Evolutionary conservation across 2,888 invertebrate species (phyloP).

Genomic region (Scrobipalpa costella): DNA sequence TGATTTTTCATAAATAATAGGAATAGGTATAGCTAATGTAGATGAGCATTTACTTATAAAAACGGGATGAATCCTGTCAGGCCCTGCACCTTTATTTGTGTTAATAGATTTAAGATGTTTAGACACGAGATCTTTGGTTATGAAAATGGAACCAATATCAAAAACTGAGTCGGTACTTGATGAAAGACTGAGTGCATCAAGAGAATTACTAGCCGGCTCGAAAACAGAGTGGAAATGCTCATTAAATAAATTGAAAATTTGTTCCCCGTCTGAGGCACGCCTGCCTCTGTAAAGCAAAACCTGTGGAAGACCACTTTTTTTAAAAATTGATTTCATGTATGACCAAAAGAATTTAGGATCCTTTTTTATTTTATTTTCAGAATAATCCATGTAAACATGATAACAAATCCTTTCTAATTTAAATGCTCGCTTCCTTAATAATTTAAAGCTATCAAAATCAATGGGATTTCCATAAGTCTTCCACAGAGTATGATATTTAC

Average conservation of each 20-base stretch:
- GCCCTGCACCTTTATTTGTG: too few relatives aligned
- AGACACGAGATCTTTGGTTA: too few relatives aligned
- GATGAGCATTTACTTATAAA: too few relatives aligned
- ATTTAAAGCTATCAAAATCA: background rate
- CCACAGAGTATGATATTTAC: background rate
- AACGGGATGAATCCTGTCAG: too few relatives aligned
- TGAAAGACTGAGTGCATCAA: too few relatives aligned
- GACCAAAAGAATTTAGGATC: constrained; percentile 4
- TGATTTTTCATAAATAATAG: too few relatives aligned
- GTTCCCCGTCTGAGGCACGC: background rate
- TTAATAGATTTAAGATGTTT: too few relatives aligned
- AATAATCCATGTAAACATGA: background rate
- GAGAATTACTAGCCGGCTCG: too few relatives aligned
- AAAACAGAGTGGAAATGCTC: constrained; percentile 17
- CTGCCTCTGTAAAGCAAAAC: background rate
- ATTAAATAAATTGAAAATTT: constrained; percentile 11
- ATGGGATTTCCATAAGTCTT: background rate
- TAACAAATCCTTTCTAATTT: background rate
- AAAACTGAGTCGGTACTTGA: too few relatives aligned
- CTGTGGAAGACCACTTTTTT: constrained; percentile 5
- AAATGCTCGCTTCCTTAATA: background rate
- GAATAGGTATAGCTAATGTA: too few relatives aligned
- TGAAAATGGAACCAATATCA: too few relatives aligned
- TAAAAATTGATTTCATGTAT: background rate
- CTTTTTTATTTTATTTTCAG: background rate